Evolutionary conservation across 2,113 vertebrate genomes (phyloP).

Genomic region (Sarotherodon lohbergeri): DNA sequence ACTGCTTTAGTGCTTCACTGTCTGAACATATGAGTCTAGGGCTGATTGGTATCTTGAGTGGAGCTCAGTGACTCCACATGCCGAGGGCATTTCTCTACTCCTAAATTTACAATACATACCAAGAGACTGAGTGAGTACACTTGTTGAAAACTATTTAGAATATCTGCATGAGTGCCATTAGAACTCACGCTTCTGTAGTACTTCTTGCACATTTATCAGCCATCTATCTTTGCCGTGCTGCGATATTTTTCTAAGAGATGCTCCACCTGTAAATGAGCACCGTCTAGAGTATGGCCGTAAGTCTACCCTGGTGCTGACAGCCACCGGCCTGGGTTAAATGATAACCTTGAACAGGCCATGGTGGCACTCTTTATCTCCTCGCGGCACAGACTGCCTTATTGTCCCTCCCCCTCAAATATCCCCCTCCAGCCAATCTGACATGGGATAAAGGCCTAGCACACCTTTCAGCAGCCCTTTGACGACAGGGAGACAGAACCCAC

Average conservation of each 20-base stretch:
- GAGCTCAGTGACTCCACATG: not conserved
- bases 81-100: not conserved
- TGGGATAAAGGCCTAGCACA: conserved; percentile 66
- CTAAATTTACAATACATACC: not conserved
- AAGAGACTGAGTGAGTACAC: not conserved
- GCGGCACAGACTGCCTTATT: conserved; percentile 75
- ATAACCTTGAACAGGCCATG: conserved; percentile 78
- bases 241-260: conserved; percentile 30
- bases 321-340: conserved; percentile 71
- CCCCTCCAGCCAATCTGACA: conserved; percentile 67
- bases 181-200: not conserved
- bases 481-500: conserved; percentile 61
- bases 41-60: not conserved
- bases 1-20: not conserved
- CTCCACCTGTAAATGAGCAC: conserved; percentile 66
- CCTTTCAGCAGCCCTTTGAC: conserved; percentile 76
- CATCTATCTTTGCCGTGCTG: not conserved
- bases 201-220: not conserved
- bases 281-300: conserved; percentile 65
- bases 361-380: conserved; percentile 72
- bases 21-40: not conserved
- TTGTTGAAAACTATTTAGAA: conserved; percentile 34
- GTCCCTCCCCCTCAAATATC: conserved; percentile 55
- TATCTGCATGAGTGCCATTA: not conserved
- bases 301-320: conserved; percentile 76